A percentile compares a stretch with the other conserved stretches of the same genome.
phyloP scores from a whole-genome alignment of 2,888 invertebrate genomes.

The Anthophora plumipes region DNA sequence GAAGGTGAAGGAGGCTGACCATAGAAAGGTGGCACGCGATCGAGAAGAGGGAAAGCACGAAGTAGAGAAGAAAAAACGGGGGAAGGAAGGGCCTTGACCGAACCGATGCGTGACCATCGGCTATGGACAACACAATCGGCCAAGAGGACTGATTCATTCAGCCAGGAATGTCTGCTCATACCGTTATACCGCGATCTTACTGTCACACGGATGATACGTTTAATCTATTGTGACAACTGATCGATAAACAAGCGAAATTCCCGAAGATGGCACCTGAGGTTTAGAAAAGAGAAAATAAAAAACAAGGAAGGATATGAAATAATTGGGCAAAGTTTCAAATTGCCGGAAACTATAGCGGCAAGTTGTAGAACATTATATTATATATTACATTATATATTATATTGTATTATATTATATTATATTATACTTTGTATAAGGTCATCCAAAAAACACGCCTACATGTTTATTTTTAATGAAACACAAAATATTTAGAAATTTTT shows the following conservation, averaged over 20 bases:
- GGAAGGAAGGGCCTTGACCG: constrained; percentile 75
- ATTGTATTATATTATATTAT: too few relatives aligned
- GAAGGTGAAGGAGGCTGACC: constrained; percentile 47
- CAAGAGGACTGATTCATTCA: constrained; percentile 77
- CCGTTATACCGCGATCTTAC: constrained; percentile 66
- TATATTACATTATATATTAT: too few relatives aligned
- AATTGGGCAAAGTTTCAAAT: too few relatives aligned
- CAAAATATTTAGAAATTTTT: too few relatives aligned
- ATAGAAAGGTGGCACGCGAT: constrained; percentile 20
- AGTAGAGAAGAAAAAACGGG: constrained; percentile 58
- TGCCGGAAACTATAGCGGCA: too few relatives aligned
- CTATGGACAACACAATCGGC: constrained; percentile 70
- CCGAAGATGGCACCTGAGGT: too few relatives aligned
- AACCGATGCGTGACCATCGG: constrained; percentile 75
- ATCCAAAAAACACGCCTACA: too few relatives aligned
- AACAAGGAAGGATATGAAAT: too few relatives aligned
- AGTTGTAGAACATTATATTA: too few relatives aligned
- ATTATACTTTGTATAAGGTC: too few relatives aligned
- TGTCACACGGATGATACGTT: constrained; percentile 20
- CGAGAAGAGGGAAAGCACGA: constrained; percentile 45
- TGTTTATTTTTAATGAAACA: too few relatives aligned
- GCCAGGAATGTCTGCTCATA: constrained; percentile 74
- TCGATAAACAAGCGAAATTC: constrained; percentile 14
- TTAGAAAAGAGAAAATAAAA: too few relatives aligned
- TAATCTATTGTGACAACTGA: constrained; percentile 33